Base-by-base conservation (phyloP, 2,888 invertebrate species). In the Caenorhabditis doughertyi region DNA sequence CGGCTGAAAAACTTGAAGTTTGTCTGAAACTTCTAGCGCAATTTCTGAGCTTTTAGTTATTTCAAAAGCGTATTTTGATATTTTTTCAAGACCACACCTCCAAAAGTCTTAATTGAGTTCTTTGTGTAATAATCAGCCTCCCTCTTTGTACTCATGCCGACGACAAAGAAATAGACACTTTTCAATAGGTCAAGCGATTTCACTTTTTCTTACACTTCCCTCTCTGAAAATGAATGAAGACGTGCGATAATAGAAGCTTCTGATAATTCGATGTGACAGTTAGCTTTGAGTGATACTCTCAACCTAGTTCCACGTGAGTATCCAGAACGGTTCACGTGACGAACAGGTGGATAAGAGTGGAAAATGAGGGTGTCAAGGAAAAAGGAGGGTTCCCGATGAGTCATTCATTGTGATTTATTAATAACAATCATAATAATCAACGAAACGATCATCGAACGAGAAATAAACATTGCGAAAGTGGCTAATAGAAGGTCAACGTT, bases 251-350 rank as follows among this genome's bases (percentile, higher is more conserved):
- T n/a, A 25, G 11, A 8, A 21, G 65, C 51, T 65, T 65, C 29
- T 62, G 62, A 27, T 65, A 62, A 16, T 44, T 29, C 39, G 62
- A 62, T 62, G 44, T 18, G 16, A 18, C 21, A 18, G 3, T 18
- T n/a, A n/a, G n/a, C n/a, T n/a, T n/a, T n/a, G n/a, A n/a, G 5
- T 3, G 11, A 35, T 47, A 64, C 44, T 25, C 13, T 39, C 47
- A 3, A 51, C n/a, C 16, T 44, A 5, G 3, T 16, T 27, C n/a
- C 71, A 72, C 60, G 51, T 62, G 72, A 62, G 27, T 11, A 72
- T 72, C 72, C 72, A 72, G 72, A 72, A 51, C n/a, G 25, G 39
- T 39, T 51, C 72, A 72, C 60, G 60, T 72, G 72, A 72, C 35
- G 25, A 55, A 29, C 68, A 68, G 55, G 55, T 51, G 62, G 9